phyloP scores from a whole-genome alignment of 1,140 invertebrate genomes.

The Periplaneta americana region DNA sequence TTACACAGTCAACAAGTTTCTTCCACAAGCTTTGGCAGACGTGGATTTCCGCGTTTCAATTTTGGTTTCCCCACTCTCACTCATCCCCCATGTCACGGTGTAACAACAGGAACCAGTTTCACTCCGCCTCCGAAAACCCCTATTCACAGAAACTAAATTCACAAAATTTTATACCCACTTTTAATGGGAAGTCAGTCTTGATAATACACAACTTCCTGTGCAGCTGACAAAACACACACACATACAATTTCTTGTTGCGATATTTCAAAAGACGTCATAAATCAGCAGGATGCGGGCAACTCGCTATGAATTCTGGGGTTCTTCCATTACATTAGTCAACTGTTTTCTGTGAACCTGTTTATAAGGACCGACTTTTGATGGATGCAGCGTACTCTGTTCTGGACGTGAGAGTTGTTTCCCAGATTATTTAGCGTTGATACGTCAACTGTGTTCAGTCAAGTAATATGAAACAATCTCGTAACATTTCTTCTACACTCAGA shows the following conservation, averaged over 20 bases:
- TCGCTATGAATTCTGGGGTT: too few species aligned
- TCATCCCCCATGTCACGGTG: too few species aligned
- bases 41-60: background rate
- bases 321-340: too few species aligned
- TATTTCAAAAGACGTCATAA: background rate
- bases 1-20: background rate
- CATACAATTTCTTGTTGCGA: background rate
- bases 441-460: too few species aligned
- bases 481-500: too few species aligned
- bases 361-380: too few species aligned
- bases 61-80: background rate
- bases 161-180: background rate
- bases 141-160: background rate
- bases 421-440: too few species aligned
- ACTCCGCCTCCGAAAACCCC: background rate
- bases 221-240: background rate
- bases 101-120: background rate
- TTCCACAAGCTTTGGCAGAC: background rate
- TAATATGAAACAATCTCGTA: too few species aligned
- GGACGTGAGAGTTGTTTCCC: too few species aligned
- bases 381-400: too few species aligned
- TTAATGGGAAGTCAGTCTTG: background rate
- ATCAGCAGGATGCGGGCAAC: background rate
- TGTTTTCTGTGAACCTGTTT: too few species aligned
- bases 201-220: background rate